Evolutionary conservation across 2,888 invertebrate genomes (phyloP).

Genomic region (Spilosoma lubricipeda): DNA sequence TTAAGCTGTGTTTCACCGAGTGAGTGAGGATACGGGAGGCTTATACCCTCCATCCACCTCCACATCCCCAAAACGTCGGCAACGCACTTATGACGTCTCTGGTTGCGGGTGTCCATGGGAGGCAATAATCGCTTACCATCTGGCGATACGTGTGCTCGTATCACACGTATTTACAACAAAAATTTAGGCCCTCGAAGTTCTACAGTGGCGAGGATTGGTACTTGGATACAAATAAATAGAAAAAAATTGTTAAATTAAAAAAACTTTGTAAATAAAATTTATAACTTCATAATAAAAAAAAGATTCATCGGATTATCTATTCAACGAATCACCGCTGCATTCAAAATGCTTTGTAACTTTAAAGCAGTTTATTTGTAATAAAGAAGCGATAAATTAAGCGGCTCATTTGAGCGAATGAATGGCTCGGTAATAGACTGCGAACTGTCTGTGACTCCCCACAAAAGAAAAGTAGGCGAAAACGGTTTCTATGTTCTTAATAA

Average conservation of each 20-base stretch:
- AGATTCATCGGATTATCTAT: constrained; percentile 10
- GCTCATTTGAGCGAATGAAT: constrained; percentile 83
- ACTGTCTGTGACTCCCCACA: constrained; percentile 75
- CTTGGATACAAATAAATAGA: neutral
- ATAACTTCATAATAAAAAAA: neutral
- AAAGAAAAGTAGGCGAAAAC: constrained; percentile 79
- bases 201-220: too few relatives aligned
- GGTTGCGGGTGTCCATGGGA: too few relatives aligned
- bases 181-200: too few relatives aligned
- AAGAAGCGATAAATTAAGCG: constrained; percentile 79
- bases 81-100: too few relatives aligned
- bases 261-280: neutral
- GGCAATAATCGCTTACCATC: too few relatives aligned
- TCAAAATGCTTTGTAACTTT: constrained; percentile 48
- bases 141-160: too few relatives aligned
- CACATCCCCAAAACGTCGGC: too few relatives aligned
- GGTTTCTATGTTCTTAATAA: constrained; percentile 83
- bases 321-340: constrained; percentile 36
- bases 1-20: too few relatives aligned
- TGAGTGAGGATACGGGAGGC: too few relatives aligned
- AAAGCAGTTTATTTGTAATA: constrained; percentile 73
- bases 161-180: too few relatives aligned
- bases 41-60: too few relatives aligned
- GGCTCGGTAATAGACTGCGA: constrained; percentile 80
- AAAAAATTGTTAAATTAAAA: neutral